Evolutionary conservation across 2,113 vertebrate genomes (phyloP), one percentile per base, ranked within the genome.

Genomic region (Mormyrus lacerda): DNA sequence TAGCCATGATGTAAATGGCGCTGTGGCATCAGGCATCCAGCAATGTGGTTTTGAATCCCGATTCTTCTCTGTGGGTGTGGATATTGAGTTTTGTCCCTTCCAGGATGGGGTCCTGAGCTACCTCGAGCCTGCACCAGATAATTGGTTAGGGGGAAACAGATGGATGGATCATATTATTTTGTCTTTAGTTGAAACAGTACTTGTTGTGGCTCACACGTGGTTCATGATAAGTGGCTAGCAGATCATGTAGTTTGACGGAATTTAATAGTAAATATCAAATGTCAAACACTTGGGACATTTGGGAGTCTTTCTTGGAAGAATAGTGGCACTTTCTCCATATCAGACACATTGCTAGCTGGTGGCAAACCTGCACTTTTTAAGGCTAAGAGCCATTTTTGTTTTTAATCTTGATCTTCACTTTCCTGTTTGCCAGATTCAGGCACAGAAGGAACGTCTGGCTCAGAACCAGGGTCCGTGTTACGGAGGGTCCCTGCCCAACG

Each of bases 401-500:
- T 24, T 31, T 21, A 27, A 50, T 79, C 27, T 31, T 21, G 17
- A 50, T 79, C 27, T 35, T 42, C 45, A 24, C 88, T 13, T 39
- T 39, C 17, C 42, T 65, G 44, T 42, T 55, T 15, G 4, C 84
- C 94, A 97, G 97, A 93, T 97, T 91, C 96, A 97, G 94, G 96
- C 96, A 0, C 96, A 97, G 91, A 97, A 96, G 91, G 93, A 97
- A 47, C 92, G 95, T 1, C 93, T 97, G 93, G 95, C 96, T 0
- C 95, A 95, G 86, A 96, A 94, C 88, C 91, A 96, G 83, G 95
- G 95, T 0, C 95, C 95, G 1, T 97, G 96, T 90, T 97, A 97
- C 15, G 95, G 97, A 11, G 97, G 97, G 17, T 97, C 96, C 17
- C 93, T 97, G 91, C 97, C 97, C 91, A 97, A 97, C 2, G 97